Conservation (phyloP, 1,140 invertebrate species). For the Brachionus koreanus region DNA sequence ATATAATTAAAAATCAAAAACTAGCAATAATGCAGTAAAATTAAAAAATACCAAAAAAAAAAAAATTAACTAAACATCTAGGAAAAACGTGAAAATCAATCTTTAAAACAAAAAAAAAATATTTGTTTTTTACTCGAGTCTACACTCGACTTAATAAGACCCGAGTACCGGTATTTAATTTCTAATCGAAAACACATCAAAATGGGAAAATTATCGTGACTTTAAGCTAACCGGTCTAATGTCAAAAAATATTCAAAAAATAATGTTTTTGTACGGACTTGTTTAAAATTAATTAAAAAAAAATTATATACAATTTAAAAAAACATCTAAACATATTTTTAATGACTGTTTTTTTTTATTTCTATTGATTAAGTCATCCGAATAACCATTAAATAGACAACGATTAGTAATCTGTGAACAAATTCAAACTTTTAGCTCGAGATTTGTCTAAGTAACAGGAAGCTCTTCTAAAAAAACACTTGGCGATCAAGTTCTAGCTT, state of each 20-base stretch:
- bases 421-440: slow-evolving; percentile 37
- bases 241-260: neutral
- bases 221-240: neutral
- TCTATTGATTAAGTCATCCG: neutral
- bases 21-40: neutral
- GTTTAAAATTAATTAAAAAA: neutral
- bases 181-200: neutral
- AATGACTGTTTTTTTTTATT: slow-evolving; percentile 26
- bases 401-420: neutral
- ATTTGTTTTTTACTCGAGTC: neutral
- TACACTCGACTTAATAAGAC: neutral
- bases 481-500: neutral
- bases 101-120: neutral
- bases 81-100: neutral
- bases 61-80: neutral
- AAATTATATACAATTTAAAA: neutral
- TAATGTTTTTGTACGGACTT: neutral
- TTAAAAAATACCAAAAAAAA: neutral
- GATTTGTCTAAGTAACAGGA: slow-evolving; percentile 14
- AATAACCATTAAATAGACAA: slow-evolving; percentile 13
- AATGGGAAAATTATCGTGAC: neutral
- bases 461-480: neutral
- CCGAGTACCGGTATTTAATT: neutral
- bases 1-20: neutral
- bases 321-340: neutral